Base-by-base conservation (phyloP, 2,888 invertebrate genomes). In the Cerastis leucographa region DNA sequence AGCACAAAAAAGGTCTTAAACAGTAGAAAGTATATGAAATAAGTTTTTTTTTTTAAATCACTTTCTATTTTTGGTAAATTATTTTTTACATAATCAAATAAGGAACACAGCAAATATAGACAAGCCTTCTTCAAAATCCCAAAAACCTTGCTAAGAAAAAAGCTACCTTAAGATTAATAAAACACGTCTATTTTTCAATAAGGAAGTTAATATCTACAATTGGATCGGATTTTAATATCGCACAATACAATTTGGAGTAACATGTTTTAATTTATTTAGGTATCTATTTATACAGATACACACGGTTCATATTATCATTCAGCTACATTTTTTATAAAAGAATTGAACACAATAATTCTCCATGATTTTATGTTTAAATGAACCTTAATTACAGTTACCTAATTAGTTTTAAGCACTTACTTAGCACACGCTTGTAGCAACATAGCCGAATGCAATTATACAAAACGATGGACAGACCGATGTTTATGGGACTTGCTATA, bases 1-100 rank as follows among this genome's bases (percentile, higher is more conserved):
- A 61, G 67, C 59, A 64, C 46, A 71, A 69, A 73, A 73, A 76
- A 76, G 29, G 44, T 67, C 51, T 22, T 66, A 51, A 66, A 76
- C 44, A 54, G 80, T 67, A 64, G 22, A 59, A 35, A 71, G 64
- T 64, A 71, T 59, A 59, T 59, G 40, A 64, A 68, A 51, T 14
- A 22, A 3, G 4, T 11, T 69, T 61, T 49, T 77, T 44, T 51
- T 64, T n/a, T n/a, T n/a, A 6, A 22, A 84, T 74, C 46, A 77
- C 56, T 46, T 64, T 78, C 40, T 54, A 59, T 71, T 11, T 46
- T 56, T 35, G 14, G 14, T 83, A 67, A 61, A 42, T 25, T 9
- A 71, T 71, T 35, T 25, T 5, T 49, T 49, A 71, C 11, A 35
- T 35, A 64, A 70, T 7, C 51, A 82, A 80, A 71, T 22, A 29